A percentile compares a stretch with the other conserved stretches of the same genome.
These are phyloP conservation scores for Cyclopterus lumpus DNA, from an alignment of 2,797 vertebrate species.

Conservation along the genomic window DNA sequence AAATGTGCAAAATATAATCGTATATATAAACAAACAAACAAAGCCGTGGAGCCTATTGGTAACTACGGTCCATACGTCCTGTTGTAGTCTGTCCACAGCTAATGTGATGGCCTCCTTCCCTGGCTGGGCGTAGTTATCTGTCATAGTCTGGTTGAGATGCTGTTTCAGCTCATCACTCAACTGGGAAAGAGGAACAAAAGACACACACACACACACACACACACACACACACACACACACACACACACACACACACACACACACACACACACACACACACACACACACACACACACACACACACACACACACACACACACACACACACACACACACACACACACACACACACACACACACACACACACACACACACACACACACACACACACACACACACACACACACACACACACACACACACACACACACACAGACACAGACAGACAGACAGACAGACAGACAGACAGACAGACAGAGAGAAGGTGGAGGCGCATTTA, in stretches of 20 bases:
- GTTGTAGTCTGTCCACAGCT: slow-evolving; percentile 88
- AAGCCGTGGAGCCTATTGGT: slow-evolving; percentile 2
- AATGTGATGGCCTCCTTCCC: slow-evolving; percentile 82
- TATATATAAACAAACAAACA: slow-evolving; percentile 17
- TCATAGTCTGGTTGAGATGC: slow-evolving; percentile 87
- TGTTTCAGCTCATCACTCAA: slow-evolving; percentile 89
- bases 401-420: too few relatives aligned
- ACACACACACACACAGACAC: too few relatives aligned
- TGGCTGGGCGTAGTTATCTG: slow-evolving; percentile 84
- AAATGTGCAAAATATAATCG: background rate
- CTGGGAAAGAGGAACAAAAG: slow-evolving; percentile 68
- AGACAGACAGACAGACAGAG: too few relatives aligned
- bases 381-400: too few relatives aligned
- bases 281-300: background rate
- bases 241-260: background rate
- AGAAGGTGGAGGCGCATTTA: background rate
- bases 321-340: too few relatives aligned
- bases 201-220: background rate
- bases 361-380: too few relatives aligned
- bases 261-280: background rate
- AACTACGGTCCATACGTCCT: slow-evolving; percentile 82
- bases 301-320: background rate
- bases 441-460: too few relatives aligned
- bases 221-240: background rate
- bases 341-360: too few relatives aligned